These are phyloP conservation scores for Agelastica alni DNA, from an alignment of 2,888 invertebrate genomes.

Conservation along the genomic window DNA sequence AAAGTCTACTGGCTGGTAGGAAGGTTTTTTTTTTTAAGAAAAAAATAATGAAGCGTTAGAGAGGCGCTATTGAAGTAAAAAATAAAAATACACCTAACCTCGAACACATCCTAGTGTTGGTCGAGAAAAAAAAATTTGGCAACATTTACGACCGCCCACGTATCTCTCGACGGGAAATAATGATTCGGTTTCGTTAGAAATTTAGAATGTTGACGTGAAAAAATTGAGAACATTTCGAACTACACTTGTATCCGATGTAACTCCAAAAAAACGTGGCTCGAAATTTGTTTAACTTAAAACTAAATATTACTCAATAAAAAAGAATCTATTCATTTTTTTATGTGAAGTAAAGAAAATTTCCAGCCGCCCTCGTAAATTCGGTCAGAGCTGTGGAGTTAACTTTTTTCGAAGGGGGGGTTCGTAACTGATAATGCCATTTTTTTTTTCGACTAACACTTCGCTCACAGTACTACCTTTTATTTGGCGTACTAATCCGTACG, in stretches of 20 bases:
- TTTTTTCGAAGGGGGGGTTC: too few relatives aligned
- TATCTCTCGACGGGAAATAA: not conserved
- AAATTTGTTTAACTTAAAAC: not conserved
- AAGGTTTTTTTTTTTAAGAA: not conserved
- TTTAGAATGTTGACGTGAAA: too few relatives aligned
- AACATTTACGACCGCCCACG: not conserved
- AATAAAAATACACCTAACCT: slow-evolving; percentile 35
- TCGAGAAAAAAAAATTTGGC: slow-evolving; percentile 22
- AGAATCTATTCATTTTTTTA: not conserved
- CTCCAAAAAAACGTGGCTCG: too few relatives aligned
- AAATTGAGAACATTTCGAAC: too few relatives aligned
- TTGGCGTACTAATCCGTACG: slow-evolving; percentile 46
- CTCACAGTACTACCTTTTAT: slow-evolving; percentile 26
- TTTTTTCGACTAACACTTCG: slow-evolving; percentile 24
- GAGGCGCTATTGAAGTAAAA: slow-evolving; percentile 27
- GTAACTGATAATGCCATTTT: slow-evolving; percentile 1
- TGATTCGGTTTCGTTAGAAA: too few relatives aligned
- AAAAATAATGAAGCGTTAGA: slow-evolving; percentile 32
- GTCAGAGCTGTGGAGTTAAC: too few relatives aligned
- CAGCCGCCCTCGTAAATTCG: too few relatives aligned
- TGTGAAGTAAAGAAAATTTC: too few relatives aligned
- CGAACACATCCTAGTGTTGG: slow-evolving; percentile 24
- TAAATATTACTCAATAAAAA: not conserved
- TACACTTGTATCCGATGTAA: too few relatives aligned
- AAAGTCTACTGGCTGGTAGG: slow-evolving; percentile 20